phyloP scores from a whole-genome alignment of 2,888 invertebrate species.

The Bembecia ichneumoniformis region DNA sequence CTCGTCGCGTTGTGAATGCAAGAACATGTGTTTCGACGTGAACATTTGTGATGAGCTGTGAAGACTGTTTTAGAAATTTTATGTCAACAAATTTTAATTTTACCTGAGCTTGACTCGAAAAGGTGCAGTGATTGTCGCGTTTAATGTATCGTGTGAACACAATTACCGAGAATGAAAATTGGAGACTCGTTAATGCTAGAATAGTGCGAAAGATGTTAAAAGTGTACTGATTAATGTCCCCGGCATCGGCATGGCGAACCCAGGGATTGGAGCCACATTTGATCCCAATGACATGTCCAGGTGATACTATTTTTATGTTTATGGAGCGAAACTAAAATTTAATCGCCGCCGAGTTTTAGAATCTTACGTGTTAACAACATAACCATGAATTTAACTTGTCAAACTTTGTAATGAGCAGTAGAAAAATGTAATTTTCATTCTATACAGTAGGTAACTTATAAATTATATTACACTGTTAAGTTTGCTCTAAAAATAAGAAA shows the following conservation, averaged over 20 bases:
- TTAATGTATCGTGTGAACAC: too few species aligned
- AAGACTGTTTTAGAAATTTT: constrained; percentile 35
- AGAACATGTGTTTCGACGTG: constrained; percentile 70
- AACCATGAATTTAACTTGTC: too few species aligned
- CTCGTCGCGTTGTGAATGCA: constrained; percentile 37
- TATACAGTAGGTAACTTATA: too few species aligned
- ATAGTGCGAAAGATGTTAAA: neutral
- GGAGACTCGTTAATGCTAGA: neutral
- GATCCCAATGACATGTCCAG: constrained; percentile 80
- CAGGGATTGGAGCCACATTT: constrained; percentile 76
- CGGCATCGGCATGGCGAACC: constrained; percentile 53
- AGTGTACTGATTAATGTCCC: constrained; percentile 13
- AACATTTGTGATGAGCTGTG: constrained; percentile 45
- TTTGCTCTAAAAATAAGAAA: too few species aligned
- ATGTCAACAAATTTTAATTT: constrained; percentile 58
- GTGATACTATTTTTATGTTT: constrained; percentile 26
- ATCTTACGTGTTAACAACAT: too few species aligned
- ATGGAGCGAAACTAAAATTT: too few species aligned
- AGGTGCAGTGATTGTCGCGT: constrained; percentile 24
- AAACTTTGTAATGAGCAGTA: too few species aligned
- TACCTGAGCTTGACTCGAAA: constrained; percentile 18
- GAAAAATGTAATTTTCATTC: too few species aligned
- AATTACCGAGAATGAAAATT: constrained; percentile 12
- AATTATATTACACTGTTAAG: too few species aligned
- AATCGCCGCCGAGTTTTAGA: too few species aligned